phyloP scores from a whole-genome alignment of 2,113 vertebrate genomes.

The Drymodes brunneopygia region DNA sequence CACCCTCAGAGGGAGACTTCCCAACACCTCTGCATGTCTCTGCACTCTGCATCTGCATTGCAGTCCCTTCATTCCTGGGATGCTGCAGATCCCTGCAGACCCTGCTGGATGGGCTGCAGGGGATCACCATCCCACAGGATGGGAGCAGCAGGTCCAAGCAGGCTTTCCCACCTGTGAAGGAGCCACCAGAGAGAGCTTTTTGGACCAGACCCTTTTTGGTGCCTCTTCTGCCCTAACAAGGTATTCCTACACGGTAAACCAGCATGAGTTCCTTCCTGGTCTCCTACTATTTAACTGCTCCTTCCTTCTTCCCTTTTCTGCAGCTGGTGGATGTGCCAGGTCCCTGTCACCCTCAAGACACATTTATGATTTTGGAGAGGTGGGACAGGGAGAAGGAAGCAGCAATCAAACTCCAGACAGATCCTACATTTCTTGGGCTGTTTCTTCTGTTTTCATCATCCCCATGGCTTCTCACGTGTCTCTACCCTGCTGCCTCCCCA shows the following conservation, averaged over 20 bases:
- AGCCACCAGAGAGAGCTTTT: background rate
- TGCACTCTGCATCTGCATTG: background rate
- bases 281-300: background rate
- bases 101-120: accelerated
- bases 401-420: background rate
- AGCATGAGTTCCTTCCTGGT: background rate
- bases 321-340: background rate
- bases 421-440: background rate
- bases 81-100: background rate
- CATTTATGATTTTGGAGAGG: background rate
- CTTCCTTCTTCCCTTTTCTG: background rate
- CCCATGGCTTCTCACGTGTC: background rate
- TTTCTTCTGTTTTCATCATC: background rate
- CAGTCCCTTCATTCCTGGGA: background rate
- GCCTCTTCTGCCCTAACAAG: background rate
- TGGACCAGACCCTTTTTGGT: background rate
- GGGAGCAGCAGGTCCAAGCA: background rate
- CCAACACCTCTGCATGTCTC: background rate
- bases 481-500: background rate
- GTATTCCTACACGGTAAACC: background rate
- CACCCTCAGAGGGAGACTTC: accelerated
- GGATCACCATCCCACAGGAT: background rate
- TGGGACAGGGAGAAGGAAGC: background rate
- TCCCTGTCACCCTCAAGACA: accelerated
- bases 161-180: background rate